Base-by-base conservation (phyloP, 2,888 invertebrate genomes). In the Lithophane semibrunnea region DNA sequence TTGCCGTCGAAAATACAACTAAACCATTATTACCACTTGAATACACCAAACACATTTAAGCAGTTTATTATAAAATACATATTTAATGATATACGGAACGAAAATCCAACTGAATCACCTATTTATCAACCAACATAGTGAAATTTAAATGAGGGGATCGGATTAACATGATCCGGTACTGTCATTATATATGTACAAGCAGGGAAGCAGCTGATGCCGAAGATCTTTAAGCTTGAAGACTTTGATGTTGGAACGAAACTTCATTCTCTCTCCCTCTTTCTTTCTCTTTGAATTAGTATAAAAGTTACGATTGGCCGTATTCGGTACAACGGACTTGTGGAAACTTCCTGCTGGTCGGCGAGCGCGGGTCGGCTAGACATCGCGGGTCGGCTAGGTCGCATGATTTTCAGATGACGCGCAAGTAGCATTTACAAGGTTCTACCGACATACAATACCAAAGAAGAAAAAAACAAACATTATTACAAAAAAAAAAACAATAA, bases 71-170 rank as follows among this genome's bases (percentile, higher is more conserved):
- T 77, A 77, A 77, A 83, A 70, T 77, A 61, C n/a, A 83, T 77
- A 66, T 77, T 83, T 67, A 66, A 79, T 79, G 63, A 29, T 58
- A 64, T 58, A 61, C 79, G 44, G 54, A 52, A 56, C 61, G 56
- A 58, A 79, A 65, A 84, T 82, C 75, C 76, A 56, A 84, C 64
- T 76, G 47, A 75, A 84, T 80, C 81, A 68, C 64, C 49, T 72
- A 72, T 84, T 80, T 80, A 82, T 66, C 56, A 84, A 69, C 29
- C 85, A 64, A 68, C 76, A 84, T 75, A 80, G 52, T 80, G 72
- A 80, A 82, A 81, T 82, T 84, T 80, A 69, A 82, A 85, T 75
- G 75, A 75, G 60, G 56, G 75, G 67, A 58, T 80, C 37, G 75
- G 76, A 84, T 80, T 75, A 84, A 61, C 75, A 68, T 68, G 85